Base-by-base conservation (phyloP, 2,888 invertebrate species). In the Epinotia ramella region DNA sequence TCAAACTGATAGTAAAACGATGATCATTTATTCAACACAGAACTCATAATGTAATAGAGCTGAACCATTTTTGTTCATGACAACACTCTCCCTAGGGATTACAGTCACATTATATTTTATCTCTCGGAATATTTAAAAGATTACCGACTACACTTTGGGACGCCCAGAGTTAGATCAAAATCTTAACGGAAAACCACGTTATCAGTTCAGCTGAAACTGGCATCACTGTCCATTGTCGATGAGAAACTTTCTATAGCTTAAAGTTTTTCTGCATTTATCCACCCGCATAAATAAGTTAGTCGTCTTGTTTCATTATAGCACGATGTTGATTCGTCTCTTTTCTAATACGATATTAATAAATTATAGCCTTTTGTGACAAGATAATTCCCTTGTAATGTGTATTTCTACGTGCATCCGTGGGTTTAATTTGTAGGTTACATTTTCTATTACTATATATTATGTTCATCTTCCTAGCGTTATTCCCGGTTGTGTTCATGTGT, bases 121-220 rank as follows among this genome's bases (percentile, higher is more conserved):
- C 66, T 62, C n/a, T 40, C 3, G 28, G 53, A 63, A 71, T 75
- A 71, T 71, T 71, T 71, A 62, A 66, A 56, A 71, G 75, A 75
- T 75, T 75, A 75, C 75, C 44, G 57, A 7, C 44, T 66, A 62
- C 66, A 71, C 66, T 62, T 16, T 16, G 71, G 46, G 65, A 60
- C 66, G 66, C 71, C 66, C 75, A 56, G 75, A 62, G 28, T 64
- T 70, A 66, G 75, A 71, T 75, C 66, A 66, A 24, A 75, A 75
- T 75, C 75, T 71, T 71, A 71, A 24, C 53, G 40, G 4, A 70
- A 60, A 59, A 75, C 75, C 60, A 71, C 11, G 24, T 53, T 71
- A 66, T 18, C n/a, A 0, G 7, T 75, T 24, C 44, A 44, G 53
- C n/a, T 60, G 1, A 44, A 13, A 3, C n/a, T 28, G 40, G 6